A percentile compares a stretch with the other conserved stretches of the same genome.
phyloP scores from a whole-genome alignment of 2,888 invertebrate species.

The Drosophila hawaiiensis region DNA sequence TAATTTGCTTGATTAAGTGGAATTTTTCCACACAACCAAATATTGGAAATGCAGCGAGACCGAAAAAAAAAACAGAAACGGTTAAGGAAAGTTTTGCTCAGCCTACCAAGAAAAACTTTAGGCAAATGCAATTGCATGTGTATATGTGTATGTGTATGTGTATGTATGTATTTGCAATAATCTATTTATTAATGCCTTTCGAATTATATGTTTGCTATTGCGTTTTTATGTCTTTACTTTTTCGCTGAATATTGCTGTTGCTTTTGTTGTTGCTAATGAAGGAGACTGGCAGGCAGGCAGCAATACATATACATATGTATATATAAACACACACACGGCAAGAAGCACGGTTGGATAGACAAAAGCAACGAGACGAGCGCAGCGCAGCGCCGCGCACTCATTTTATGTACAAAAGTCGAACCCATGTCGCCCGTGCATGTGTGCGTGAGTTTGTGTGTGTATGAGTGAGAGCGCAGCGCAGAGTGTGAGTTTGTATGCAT shows the following conservation, averaged over 20 bases:
- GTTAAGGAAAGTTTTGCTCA: conserved; percentile 26
- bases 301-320: conserved; percentile 25
- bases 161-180: conserved; percentile 45
- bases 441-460: neutral
- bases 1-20: conserved; percentile 78
- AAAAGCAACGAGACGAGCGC: conserved; percentile 65
- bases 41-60: conserved; percentile 48
- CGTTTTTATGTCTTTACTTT: conserved; percentile 49
- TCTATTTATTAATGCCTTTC: conserved; percentile 64
- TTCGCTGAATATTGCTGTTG: conserved; percentile 34
- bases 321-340: conserved; percentile 27
- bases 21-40: conserved; percentile 59
- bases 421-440: conserved; percentile 27
- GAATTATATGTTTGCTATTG: conserved; percentile 42
- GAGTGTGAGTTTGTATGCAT: conserved; percentile 10
- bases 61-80: conserved; percentile 17
- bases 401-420: conserved; percentile 72
- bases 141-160: conserved; percentile 2
- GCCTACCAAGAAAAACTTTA: conserved; percentile 12
- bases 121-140: conserved; percentile 20
- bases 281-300: conserved; percentile 34
- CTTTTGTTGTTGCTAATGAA: conserved; percentile 32
- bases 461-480: neutral
- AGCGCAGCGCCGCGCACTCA: conserved; percentile 45
- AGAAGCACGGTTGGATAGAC: conserved; percentile 74